phyloP scores from a whole-genome alignment of 2,888 invertebrate species.

The Apeira syringaria region DNA sequence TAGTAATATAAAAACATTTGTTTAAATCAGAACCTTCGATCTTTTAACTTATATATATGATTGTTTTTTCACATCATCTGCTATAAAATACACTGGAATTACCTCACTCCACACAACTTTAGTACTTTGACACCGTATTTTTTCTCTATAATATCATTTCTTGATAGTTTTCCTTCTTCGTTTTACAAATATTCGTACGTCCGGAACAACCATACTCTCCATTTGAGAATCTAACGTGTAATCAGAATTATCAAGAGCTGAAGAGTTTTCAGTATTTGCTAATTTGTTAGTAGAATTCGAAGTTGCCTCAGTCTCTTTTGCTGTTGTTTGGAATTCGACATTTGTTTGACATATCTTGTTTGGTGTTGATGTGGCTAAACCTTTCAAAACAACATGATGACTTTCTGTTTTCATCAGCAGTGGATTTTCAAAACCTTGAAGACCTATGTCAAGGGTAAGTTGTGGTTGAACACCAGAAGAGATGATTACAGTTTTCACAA shows the following conservation, averaged over 20 bases:
- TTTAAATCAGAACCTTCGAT: too few relatives aligned
- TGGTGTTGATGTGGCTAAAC: constrained; percentile 69
- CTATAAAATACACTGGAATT: too few relatives aligned
- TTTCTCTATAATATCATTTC: constrained; percentile 31
- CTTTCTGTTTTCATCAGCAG: constrained; percentile 16
- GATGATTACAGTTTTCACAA: constrained; percentile 59
- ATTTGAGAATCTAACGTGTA: constrained; percentile 31
- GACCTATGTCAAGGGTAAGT: constrained; percentile 4
- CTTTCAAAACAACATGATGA: constrained; percentile 37
- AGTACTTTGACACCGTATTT: too few relatives aligned
- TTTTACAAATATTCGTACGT: constrained; percentile 66
- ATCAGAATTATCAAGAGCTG: constrained; percentile 30
- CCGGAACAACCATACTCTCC: constrained; percentile 54
- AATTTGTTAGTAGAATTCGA: constrained; percentile 32
- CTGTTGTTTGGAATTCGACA: constrained; percentile 7
- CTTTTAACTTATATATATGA: too few relatives aligned
- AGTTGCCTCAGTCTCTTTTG: constrained; percentile 25
- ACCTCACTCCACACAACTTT: too few relatives aligned
- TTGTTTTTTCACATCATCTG: too few relatives aligned
- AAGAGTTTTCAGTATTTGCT: constrained; percentile 19
- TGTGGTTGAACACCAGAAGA: constrained; percentile 55
- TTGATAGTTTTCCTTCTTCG: constrained; percentile 58
- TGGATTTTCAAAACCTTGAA: background rate
- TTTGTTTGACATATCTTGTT: constrained; percentile 39
- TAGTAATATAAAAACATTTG: too few relatives aligned